These are phyloP conservation scores for Drosophila athabasca DNA, from an alignment of 1,140 invertebrate species.

Conservation along the genomic window DNA sequence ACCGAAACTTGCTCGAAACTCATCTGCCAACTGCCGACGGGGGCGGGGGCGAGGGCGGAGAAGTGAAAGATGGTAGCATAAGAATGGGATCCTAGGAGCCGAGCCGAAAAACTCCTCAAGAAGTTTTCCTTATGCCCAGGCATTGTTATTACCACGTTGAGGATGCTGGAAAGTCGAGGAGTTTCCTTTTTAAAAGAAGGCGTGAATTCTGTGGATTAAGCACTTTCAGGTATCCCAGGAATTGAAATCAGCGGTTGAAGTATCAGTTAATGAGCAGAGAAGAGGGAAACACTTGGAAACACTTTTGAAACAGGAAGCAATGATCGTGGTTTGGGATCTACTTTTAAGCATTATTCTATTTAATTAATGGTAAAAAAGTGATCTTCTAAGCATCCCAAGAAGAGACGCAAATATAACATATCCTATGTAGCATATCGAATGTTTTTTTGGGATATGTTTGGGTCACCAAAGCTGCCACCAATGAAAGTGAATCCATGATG, in stretches of 20 bases:
- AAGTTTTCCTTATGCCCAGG: slow-evolving; percentile 63
- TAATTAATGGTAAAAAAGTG: too few species aligned
- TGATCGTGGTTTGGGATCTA: slow-evolving; percentile 2
- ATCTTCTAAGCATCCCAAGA: too few species aligned
- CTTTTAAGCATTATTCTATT: too few species aligned
- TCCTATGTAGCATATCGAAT: too few species aligned
- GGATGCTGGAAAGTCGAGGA: slow-evolving; percentile 38
- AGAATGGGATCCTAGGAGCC: background rate
- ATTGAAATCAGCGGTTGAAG: background rate
- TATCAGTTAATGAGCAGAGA: slow-evolving; percentile 9
- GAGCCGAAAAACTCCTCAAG: slow-evolving; percentile 54
- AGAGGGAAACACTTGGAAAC: too few species aligned
- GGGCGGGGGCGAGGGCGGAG: background rate
- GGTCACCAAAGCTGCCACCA: too few species aligned
- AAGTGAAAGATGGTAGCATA: too few species aligned
- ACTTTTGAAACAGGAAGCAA: too few species aligned
- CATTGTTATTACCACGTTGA: slow-evolving; percentile 73
- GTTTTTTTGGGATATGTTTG: too few species aligned
- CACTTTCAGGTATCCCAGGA: background rate
- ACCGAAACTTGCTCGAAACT: slow-evolving; percentile 68
- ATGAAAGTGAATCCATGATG: too few species aligned
- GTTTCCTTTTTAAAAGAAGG: slow-evolving; percentile 37
- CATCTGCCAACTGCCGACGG: slow-evolving; percentile 59
- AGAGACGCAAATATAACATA: too few species aligned
- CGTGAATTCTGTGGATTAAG: slow-evolving; percentile 47